phyloP scores from a whole-genome alignment of 2,113 vertebrate species.

The Glaucomys volans region DNA sequence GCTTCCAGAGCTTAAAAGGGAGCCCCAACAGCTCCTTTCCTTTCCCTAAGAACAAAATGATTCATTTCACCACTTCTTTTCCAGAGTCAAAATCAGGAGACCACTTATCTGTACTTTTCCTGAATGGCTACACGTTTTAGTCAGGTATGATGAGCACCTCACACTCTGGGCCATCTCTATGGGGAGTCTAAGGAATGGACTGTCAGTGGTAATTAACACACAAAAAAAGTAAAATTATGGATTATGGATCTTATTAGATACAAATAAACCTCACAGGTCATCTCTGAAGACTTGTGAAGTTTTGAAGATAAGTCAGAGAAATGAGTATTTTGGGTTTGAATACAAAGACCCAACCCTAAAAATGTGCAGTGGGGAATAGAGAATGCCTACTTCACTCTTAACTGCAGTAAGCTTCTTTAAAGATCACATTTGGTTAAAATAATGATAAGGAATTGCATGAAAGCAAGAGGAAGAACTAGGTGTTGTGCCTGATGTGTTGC shows the following conservation, averaged over 20 bases:
- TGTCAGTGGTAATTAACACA: conserved; percentile 52
- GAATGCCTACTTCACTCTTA: not conserved
- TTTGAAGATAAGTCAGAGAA: not conserved
- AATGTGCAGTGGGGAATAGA: not conserved
- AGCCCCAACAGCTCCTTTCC: not conserved
- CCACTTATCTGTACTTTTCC: not conserved
- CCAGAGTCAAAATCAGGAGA: conserved; percentile 30
- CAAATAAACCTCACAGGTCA: conserved; percentile 55
- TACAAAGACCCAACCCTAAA: not conserved
- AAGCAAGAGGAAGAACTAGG: not conserved
- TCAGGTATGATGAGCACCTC: not conserved
- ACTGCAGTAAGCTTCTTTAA: not conserved
- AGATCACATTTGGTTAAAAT: not conserved
- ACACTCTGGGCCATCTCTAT: not conserved
- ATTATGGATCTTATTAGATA: conserved; percentile 50
- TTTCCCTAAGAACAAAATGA: not conserved
- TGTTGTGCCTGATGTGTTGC: no score
- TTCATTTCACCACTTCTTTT: not conserved
- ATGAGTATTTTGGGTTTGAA: not conserved
- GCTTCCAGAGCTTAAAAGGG: not conserved
- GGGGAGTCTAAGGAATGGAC: not conserved
- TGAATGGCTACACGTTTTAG: not conserved
- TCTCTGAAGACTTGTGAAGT: conserved; percentile 32
- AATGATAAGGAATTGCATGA: not conserved
- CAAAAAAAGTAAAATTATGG: conserved; percentile 4